phyloP scores from a whole-genome alignment of 2,113 vertebrate genomes.

The Barbus barbus region DNA sequence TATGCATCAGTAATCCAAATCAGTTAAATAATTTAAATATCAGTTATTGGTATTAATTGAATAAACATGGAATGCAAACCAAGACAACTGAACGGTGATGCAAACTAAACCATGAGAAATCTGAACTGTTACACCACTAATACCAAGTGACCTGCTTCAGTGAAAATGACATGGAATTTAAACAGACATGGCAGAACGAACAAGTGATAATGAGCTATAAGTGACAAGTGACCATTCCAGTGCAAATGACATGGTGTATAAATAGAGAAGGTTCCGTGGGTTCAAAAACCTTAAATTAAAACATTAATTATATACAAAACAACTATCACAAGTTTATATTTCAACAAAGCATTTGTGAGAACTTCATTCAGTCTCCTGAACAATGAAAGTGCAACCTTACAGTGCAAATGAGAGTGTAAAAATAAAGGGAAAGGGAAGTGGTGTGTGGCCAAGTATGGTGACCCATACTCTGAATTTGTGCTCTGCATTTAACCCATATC shows the following conservation, averaged over 20 bases:
- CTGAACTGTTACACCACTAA: background rate
- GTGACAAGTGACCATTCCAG: background rate
- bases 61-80: background rate
- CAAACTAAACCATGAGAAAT: background rate
- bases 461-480: too few species aligned
- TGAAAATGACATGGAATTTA: background rate
- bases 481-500: too few species aligned
- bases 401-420: background rate
- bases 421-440: too few species aligned
- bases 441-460: too few species aligned
- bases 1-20: background rate
- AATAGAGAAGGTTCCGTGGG: background rate
- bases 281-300: background rate
- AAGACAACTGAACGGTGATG: background rate
- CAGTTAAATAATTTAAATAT: background rate
- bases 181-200: background rate
- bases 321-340: background rate
- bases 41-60: background rate
- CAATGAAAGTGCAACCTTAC: background rate
- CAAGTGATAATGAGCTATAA: conserved; percentile 2
- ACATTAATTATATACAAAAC: background rate
- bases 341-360: background rate
- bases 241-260: background rate
- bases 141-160: background rate
- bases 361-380: background rate